Base-by-base conservation (phyloP, 2,888 invertebrate genomes). In the Alentia gelatinosa region DNA sequence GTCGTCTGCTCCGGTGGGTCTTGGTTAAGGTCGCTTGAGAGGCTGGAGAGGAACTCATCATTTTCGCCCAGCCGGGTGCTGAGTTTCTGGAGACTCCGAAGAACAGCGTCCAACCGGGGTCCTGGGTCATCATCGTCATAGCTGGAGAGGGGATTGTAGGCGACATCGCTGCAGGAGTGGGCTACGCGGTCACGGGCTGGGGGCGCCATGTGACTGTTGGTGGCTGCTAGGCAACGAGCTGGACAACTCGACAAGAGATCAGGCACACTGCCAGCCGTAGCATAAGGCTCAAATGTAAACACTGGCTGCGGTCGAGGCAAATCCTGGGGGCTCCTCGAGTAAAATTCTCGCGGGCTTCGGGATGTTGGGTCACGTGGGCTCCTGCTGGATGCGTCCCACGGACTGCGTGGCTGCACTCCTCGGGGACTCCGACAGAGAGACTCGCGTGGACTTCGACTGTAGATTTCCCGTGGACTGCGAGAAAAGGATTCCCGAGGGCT, bases 41-140 rank as follows among this genome's bases (percentile, higher is more conserved):
- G 74, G 42, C 83, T 90, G 79, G 90, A 40, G 50, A 90, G 74
- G 35, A 90, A 75, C 30, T 83, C 63, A 40, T 90, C 90, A 35
- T 90, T 83, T 26, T 90, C 90, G 23, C 84, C 84, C n/a, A 90
- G 90, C 1, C 90, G 56, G 0, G 84, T 42, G 39, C 83, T 90
- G n/a, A 90, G 90, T 39, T 86, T 84, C 39, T 50, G 68, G 1
- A 90, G 50, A 37, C 90, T 90, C 5, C 90, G 84, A 0, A 90
- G 63, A 7, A 90, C 90, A 0, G 90, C 90, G 33, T 90, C 90
- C 23, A 90, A 33, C 5, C 86, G 37, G 5, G 90, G 84, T n/a
- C 90, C 90, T 4, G 90, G 90, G 90, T 90, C 90, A 33, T 90
- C 79, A 26, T 90, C 90, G 3, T 90, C 90, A n/a, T 47, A 86